Percentiles rank a stretch among this genome's conserved stretches.
These are phyloP conservation scores for Triplophysa bombifrons DNA, from an alignment of 2,797 vertebrate genomes.

Conservation along the genomic window DNA sequence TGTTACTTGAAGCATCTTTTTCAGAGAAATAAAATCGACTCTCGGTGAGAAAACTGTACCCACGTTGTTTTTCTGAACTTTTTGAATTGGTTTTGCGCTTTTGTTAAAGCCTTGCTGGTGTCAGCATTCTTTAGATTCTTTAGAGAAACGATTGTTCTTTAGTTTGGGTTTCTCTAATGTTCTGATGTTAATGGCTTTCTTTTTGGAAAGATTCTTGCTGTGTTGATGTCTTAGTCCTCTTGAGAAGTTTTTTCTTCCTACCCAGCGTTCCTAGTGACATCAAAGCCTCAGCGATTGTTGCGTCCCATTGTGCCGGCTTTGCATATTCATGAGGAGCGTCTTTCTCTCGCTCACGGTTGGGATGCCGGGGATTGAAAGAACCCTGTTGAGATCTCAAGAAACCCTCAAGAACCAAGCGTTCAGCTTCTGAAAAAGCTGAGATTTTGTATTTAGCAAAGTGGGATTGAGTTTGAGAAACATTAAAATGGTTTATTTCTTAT, in stretches of 20 bases:
- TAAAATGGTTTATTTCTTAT: too few relatives aligned
- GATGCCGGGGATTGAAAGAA: conserved; percentile 43
- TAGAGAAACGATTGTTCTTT: not conserved
- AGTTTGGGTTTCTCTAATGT: conserved; percentile 18
- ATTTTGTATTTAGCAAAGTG: conserved; percentile 1
- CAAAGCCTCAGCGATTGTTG: conserved; percentile 69
- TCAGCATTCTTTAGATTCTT: conserved; percentile 13
- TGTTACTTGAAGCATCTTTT: too few relatives aligned
- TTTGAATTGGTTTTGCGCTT: not conserved
- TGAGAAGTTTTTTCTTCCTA: conserved; percentile 61
- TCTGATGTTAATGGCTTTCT: conserved; percentile 32
- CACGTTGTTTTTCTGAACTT: too few relatives aligned
- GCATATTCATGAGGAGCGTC: conserved; percentile 64
- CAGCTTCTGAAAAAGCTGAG: not conserved
- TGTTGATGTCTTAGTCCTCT: conserved; percentile 68
- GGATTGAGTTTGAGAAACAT: not conserved
- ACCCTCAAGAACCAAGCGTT: conserved; percentile 15
- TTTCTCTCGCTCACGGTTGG: conserved; percentile 55
- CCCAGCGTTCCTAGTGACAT: conserved; percentile 67
- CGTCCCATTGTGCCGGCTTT: conserved; percentile 65
- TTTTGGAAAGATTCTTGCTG: conserved; percentile 61
- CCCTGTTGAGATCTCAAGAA: conserved; percentile 32
- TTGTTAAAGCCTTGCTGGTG: not conserved
- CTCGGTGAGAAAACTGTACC: too few relatives aligned
- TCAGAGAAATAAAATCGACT: too few relatives aligned